Evolutionary conservation across 2,888 invertebrate species (phyloP), one percentile per base, ranked within the genome.

Genomic region (Chymomyza fuscimana): DNA sequence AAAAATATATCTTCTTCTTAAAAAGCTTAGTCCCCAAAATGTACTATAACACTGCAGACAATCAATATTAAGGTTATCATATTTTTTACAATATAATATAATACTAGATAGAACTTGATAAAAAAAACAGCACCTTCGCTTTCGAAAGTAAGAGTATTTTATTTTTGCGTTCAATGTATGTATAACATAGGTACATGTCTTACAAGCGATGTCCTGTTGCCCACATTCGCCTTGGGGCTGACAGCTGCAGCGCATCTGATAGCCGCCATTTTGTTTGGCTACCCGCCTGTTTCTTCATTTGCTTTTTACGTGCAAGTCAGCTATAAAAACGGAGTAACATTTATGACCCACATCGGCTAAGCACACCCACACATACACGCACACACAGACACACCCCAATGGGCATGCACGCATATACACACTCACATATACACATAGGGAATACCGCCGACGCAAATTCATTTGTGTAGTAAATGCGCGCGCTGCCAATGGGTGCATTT

Each of bases 321-420:
- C 82, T 85, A 88, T 88, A 88, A 86, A 86, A 86, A 86, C 86
- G 87, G 88, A 86, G 85, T 86, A 88, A 88, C 85, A 88, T 88
- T 86, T 88, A 88, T 88, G 86, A 82, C 85, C 88, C 88, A 88
- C 88, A 86, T 86, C 88, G 80, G 71, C 70, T 72, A 71, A 70
- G 68, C 60, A 64, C 36, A 58, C 29, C 52, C 51, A 65, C n/a
- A 69, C 25, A 65, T 19, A 19, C 19, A 19, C 19, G 19, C 65
- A 69, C 65, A 70, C 36, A 67, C 50, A 73, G 69, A 46, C 63
- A 19, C 50, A 32, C 25, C 25, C 63, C 64, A 58, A 67, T 29
- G 22, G 67, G 62, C 36, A 10, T 29, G 46, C 36, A 50, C 52
- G 63, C n/a, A 69, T 19, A 65, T 56, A 64, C 36, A 58, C 36